Evolutionary conservation across 2,113 vertebrate species (phyloP).

Genomic region (Entomyzon cyanotis): DNA sequence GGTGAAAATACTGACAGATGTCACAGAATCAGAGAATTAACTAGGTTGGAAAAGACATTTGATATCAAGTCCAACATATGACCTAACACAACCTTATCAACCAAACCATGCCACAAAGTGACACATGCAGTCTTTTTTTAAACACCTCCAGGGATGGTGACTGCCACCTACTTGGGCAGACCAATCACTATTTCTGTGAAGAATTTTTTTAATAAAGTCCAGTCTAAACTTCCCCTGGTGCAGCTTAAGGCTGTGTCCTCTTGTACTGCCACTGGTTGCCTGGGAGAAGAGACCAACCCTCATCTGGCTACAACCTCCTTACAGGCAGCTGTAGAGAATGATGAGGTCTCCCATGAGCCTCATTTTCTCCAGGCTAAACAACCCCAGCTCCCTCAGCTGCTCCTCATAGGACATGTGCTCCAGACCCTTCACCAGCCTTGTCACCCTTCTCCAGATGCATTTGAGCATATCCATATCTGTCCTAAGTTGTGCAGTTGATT

Average conservation of each 20-base stretch:
- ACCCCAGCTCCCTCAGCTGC: accelerated
- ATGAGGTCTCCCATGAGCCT: neutral
- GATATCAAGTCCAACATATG: neutral
- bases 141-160: neutral
- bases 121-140: neutral
- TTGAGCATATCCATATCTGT: neutral
- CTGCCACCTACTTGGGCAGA: neutral
- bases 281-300: accelerated
- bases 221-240: neutral
- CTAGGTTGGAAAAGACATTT: neutral
- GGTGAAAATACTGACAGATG: neutral
- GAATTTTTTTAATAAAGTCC: neutral
- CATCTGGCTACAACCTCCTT: accelerated
- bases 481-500: neutral
- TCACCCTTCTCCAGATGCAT: neutral
- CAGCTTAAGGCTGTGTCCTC: neutral
- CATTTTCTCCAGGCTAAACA: neutral
- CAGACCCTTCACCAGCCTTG: neutral
- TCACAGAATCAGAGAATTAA: neutral
- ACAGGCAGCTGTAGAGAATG: accelerated
- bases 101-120: neutral
- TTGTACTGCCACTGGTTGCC: too few relatives aligned
- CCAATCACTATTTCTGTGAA: neutral
- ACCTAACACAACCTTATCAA: neutral
- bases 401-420: neutral